phyloP scores from a whole-genome alignment of 1,140 invertebrate species.

The Camponotus pennsylvanicus region DNA sequence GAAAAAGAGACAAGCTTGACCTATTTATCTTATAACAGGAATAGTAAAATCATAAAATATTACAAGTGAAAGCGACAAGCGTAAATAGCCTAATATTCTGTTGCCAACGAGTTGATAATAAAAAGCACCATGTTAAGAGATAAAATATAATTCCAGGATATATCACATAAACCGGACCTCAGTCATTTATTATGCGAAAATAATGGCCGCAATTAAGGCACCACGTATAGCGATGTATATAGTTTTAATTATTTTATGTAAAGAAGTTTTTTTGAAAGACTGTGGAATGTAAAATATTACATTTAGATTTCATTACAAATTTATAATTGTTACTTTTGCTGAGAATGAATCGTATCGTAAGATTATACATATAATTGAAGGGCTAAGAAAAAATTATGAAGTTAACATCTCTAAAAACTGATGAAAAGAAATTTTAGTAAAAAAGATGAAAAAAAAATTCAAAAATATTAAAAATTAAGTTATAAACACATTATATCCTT shows the following conservation, averaged over 20 bases:
- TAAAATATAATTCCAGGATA: slow-evolving; percentile 27
- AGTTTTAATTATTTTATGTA: slow-evolving; percentile 51
- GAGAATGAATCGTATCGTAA: neutral
- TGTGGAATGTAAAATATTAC: neutral
- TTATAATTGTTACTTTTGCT: slow-evolving; percentile 5
- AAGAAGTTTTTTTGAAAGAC: slow-evolving; percentile 28
- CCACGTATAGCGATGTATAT: neutral
- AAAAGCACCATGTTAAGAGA: slow-evolving; percentile 21
- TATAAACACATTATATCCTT: neutral
- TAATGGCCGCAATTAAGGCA: slow-evolving; percentile 41
- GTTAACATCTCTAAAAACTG: neutral
- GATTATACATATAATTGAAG: neutral
- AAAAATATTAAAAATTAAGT: neutral
- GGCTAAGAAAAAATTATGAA: neutral
- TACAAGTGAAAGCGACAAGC: slow-evolving; percentile 75
- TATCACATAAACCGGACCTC: slow-evolving; percentile 18
- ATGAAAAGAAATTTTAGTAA: neutral
- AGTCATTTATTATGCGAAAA: slow-evolving; percentile 17
- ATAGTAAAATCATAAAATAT: slow-evolving; percentile 76
- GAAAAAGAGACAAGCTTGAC: slow-evolving; percentile 69
- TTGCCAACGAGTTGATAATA: slow-evolving; percentile 14
- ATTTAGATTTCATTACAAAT: slow-evolving; percentile 30
- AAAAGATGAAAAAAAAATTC: neutral
- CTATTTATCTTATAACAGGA: slow-evolving; percentile 76
- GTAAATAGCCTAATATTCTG: slow-evolving; percentile 38